These are phyloP conservation scores for Drosophila paracracens DNA, from an alignment of 2,888 invertebrate genomes.

Conservation along the genomic window DNA sequence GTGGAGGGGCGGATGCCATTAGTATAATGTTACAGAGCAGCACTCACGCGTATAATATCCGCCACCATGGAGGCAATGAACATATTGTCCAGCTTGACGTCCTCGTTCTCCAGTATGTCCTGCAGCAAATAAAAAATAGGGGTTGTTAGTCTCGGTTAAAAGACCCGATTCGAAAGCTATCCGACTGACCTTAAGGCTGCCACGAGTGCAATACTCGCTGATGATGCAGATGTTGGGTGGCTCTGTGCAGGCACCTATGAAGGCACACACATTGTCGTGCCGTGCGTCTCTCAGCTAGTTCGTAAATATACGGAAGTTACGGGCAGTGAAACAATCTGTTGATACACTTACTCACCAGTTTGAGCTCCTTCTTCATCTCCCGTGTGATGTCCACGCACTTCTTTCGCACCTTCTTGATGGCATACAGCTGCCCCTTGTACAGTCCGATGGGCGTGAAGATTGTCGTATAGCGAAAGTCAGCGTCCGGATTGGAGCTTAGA, in stretches of 20 bases:
- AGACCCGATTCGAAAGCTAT: background rate
- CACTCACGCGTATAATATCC: slow-evolving; percentile 95
- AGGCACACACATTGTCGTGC: slow-evolving; percentile 96
- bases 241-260: slow-evolving; percentile 96
- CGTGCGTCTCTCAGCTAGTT: slow-evolving; percentile 93
- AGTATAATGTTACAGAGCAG: slow-evolving; percentile 72
- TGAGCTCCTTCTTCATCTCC: slow-evolving; percentile 96
- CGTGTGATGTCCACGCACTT: slow-evolving; percentile 95
- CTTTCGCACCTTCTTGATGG: slow-evolving; percentile 93
- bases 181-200: slow-evolving; percentile 92
- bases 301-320: background rate
- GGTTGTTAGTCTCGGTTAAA: slow-evolving; percentile 3
- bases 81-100: slow-evolving; percentile 97
- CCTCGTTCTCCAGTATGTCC: slow-evolving; percentile 97
- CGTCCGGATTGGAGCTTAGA: slow-evolving; percentile 95
- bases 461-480: slow-evolving; percentile 95
- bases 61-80: slow-evolving; percentile 97
- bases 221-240: slow-evolving; percentile 95
- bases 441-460: slow-evolving; percentile 96
- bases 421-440: slow-evolving; percentile 94
- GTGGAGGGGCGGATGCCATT: slow-evolving; percentile 48
- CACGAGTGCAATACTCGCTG: slow-evolving; percentile 95
- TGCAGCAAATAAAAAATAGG: slow-evolving; percentile 79
- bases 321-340: background rate
- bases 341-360: slow-evolving; percentile 88